Base-by-base conservation (phyloP, 1,140 invertebrate species). In the Bombus affinis region DNA sequence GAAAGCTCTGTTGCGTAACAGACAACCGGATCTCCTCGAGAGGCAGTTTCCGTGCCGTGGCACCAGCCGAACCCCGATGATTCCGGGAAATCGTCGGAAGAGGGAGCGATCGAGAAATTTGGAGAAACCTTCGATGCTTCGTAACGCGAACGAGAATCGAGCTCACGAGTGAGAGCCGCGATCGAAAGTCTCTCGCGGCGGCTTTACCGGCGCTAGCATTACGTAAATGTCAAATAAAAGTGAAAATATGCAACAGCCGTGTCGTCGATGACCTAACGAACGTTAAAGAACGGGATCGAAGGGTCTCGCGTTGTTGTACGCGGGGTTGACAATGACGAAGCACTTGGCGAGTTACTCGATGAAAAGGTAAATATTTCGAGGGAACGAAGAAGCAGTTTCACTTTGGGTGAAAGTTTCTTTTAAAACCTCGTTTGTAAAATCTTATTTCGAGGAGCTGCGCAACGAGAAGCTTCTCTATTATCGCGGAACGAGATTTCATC, bases 1-100 rank as follows among this genome's bases (percentile, higher is more conserved):
- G 93, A 94, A 93, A 93, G 93, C 93, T 92, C 87, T 57, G 87
- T 93, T 93, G 90, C 92, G 68, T 91, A 93, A 93, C 90, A 35
- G 66, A 81, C 78, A 89, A 81, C 83, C 88, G 91, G 88, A 91
- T 86, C 90, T 89, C 81, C 25, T 76, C 78, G 82, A 86, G 88
- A 90, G 78, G 84, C 89, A 42, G 83, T 92, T 92, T 89, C 87
- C 86, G 89, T 83, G 79, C 42, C 68, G 77, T 42, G 59, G 68
- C 66, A 62, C 28, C 37, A 42, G 9, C 32, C 25, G n/a, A 25
- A 66, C 10, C 8, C 12, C 10, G 70, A 22, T 37, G 28, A 65
- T 32, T 12, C 2, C 13, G 44, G 28, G 2, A n/a, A 28, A 39
- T 22, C 6, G 8, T 15, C 10, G n/a, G 12, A 37, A 37, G 53